Percentiles rank a stretch among this genome's conserved stretches.
These are phyloP conservation scores for Protodeltote pygarga DNA, from an alignment of 2,888 invertebrate species.

Conservation along the genomic window DNA sequence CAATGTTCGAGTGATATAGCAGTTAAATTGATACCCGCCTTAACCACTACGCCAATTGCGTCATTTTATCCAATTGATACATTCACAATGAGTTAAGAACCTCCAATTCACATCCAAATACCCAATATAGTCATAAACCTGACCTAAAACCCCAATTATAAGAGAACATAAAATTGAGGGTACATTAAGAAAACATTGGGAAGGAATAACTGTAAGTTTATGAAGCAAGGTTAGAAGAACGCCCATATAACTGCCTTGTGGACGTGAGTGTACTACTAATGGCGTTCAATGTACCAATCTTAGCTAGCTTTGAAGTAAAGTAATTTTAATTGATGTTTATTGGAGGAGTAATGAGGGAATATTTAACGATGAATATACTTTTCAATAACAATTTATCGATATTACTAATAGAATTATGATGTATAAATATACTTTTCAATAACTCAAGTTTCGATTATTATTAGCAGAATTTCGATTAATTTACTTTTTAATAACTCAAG, in stretches of 20 bases:
- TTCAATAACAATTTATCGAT: too few species aligned
- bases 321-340: constrained; percentile 27
- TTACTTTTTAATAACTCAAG: too few species aligned
- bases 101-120: not conserved
- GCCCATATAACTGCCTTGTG: constrained; percentile 18
- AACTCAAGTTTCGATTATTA: too few species aligned
- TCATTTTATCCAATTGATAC: too few species aligned
- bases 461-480: too few species aligned
- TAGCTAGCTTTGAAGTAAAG: not conserved
- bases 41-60: too few species aligned
- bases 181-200: constrained; percentile 41
- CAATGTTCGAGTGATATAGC: too few species aligned
- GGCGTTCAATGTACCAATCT: constrained; percentile 1
- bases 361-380: too few species aligned
- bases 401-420: too few species aligned
- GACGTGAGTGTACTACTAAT: constrained; percentile 23
- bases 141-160: constrained; percentile 34
- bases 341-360: not conserved
- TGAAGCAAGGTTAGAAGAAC: constrained; percentile 27
- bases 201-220: constrained; percentile 41
- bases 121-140: not conserved
- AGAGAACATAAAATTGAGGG: constrained; percentile 29
- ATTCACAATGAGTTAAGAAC: too few species aligned
- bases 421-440: too few species aligned
- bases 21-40: too few species aligned